Base-by-base conservation (phyloP, 2,113 vertebrate genomes). In the Oostethus manadensis region DNA sequence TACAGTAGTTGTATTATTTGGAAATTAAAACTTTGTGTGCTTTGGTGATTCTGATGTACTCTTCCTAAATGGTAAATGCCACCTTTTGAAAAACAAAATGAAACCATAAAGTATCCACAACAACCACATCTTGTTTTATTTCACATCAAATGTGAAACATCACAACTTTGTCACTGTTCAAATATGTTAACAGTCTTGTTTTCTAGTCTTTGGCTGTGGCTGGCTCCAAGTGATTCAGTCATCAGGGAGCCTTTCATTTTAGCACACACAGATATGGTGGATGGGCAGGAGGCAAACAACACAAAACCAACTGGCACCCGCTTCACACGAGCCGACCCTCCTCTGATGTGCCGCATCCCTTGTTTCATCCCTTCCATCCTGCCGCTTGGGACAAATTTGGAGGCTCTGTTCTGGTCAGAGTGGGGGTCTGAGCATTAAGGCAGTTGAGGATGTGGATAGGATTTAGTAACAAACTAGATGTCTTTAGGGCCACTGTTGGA, bases 261-360 rank as follows among this genome's bases (percentile, higher is more conserved):
- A 29, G 55, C 51, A 56, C 50, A 53, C 42, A 59, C 43, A 56
- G 49, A 55, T 55, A 55, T 45, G 43, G 43, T 58, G 56, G 43
- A 46, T 58, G 56, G 46, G 44, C 56, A 46, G 9, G 43, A 47
- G 56, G 53, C 38, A 62, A 56, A 64, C 29, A 65, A 63, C 45
- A 78, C 43, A 78, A 71, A 69, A 64, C 70, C 64, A 21, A 69
- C 43, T 5, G 62, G 64, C 73, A 38, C 68, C 61, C 58, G 57
- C 72, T 76, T 85, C 63, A 68, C 54, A 66, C 56, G 63, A 63
- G 50, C 15, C 22, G 6, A 51, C 55, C n/a, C 10, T 66, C 56
- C 55, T 78, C 70, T 86, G 71, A 82, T 77, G 65, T 66, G 61
- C 76, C 38, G 68, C 68, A 11, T 48, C 76, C 63, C 64, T 64